phyloP scores from a whole-genome alignment of 2,888 invertebrate species.

The Smittia aterrima region DNA sequence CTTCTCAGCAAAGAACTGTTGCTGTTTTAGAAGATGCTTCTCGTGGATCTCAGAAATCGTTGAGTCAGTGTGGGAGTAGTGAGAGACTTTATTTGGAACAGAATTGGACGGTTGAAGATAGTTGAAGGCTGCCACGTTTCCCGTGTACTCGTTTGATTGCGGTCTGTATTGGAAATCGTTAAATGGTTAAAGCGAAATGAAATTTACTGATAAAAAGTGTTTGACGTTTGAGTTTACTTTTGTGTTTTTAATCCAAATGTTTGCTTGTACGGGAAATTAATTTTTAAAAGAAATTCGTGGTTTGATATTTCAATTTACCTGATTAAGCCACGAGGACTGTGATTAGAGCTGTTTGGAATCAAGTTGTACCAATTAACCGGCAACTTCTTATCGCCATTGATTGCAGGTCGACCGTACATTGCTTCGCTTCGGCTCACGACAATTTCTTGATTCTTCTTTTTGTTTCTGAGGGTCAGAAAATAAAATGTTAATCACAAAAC shows the following conservation, averaged over 20 bases:
- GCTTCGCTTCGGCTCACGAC: too few relatives aligned
- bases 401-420: too few relatives aligned
- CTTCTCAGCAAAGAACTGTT: constrained; percentile 40
- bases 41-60: neutral
- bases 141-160: neutral
- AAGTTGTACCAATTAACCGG: neutral
- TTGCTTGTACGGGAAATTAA: neutral
- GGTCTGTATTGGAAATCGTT: constrained; percentile 17
- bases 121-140: constrained; percentile 23
- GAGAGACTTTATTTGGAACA: neutral
- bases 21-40: neutral
- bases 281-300: neutral
- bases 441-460: too few relatives aligned
- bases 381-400: too few relatives aligned
- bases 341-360: neutral
- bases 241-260: neutral
- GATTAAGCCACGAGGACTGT: neutral
- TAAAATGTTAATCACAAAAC: too few relatives aligned
- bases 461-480: too few relatives aligned
- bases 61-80: neutral
- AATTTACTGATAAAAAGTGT: too few relatives aligned
- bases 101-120: constrained; percentile 2
- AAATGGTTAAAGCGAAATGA: neutral
- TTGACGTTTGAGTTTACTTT: too few relatives aligned
- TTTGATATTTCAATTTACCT: neutral